Evolutionary conservation across 2,113 vertebrate genomes (phyloP), one percentile per base, ranked within the genome.

Genomic region (Hymenochirus boettgeri): DNA sequence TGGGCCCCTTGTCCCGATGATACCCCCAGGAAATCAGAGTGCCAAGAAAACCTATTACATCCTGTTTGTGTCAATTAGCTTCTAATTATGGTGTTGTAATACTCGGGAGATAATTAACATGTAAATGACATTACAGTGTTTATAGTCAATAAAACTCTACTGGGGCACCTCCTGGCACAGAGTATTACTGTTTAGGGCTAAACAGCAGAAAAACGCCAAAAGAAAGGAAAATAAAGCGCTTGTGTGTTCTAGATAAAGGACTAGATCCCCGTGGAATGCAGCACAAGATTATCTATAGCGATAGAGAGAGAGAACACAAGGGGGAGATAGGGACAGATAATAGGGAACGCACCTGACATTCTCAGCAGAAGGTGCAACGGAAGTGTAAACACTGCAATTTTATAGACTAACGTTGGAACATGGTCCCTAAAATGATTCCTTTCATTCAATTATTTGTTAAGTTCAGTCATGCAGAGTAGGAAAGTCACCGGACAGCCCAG

Each of bases 51-150:
- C 23, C 55, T 55, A 66, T 66, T 66, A 65, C 63, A 58, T 65
- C 39, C 54, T 65, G 63, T 66, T 46, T 58, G 45, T 58, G 63
- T 66, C 63, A 66, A 66, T 66, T 66, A 66, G 63, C 63, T 58
- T 58, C 55, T 66, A 66, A 66, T 66, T 66, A 66, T 66, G 63
- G 55, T 26, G 45, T 50, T 58, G 63, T 58, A 58, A 66, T 51
- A 45, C 63, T 65, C 55, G 29, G 55, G 63, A 66, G 63, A 66
- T 66, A 66, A 66, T 66, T 66, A 66, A 66, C 63, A 66, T 66
- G 63, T 66, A 66, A 66, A 66, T 66, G 63, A 66, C 63, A 66
- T 66, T 66, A 65, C 62, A 51, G 29, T 66, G 63, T 66, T 66
- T 66, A 66, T 66, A 66, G 63, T 66, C 63, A 66, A 66, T 66